These are phyloP conservation scores for Alectura lathami DNA, from an alignment of 2,113 vertebrate species.

Conservation along the genomic window DNA sequence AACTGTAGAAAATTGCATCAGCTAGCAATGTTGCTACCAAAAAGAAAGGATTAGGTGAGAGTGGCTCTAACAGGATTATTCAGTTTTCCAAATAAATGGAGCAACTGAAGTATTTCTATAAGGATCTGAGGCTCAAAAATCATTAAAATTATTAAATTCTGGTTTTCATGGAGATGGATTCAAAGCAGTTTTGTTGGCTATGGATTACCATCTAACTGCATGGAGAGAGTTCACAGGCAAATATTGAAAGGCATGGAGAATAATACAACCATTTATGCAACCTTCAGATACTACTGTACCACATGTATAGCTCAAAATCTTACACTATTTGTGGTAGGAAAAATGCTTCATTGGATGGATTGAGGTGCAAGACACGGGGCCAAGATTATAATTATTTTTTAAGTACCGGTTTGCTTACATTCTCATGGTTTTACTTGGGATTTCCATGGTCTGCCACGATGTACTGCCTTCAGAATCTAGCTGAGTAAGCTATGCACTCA, in stretches of 20 bases:
- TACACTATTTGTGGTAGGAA: background rate
- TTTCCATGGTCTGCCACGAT: background rate
- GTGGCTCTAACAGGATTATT: background rate
- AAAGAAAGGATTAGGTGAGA: background rate
- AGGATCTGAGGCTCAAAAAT: background rate
- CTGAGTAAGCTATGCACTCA: background rate
- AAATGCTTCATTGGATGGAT: background rate
- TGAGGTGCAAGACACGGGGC: background rate
- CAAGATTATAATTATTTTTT: background rate
- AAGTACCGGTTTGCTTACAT: background rate
- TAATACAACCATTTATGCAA: background rate
- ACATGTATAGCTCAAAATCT: background rate
- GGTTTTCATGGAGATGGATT: background rate
- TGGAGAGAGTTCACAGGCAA: background rate
- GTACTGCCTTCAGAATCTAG: background rate
- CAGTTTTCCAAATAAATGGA: background rate
- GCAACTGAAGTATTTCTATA: background rate
- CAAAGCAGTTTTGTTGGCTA: background rate
- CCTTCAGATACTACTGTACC: background rate
- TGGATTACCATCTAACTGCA: background rate
- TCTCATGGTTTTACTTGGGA: background rate
- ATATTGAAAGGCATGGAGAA: background rate
- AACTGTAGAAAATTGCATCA: background rate
- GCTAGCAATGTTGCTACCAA: background rate
- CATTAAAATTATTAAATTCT: background rate